Base-by-base conservation (phyloP, 2,113 vertebrate species). In the Colossoma macropomum region DNA sequence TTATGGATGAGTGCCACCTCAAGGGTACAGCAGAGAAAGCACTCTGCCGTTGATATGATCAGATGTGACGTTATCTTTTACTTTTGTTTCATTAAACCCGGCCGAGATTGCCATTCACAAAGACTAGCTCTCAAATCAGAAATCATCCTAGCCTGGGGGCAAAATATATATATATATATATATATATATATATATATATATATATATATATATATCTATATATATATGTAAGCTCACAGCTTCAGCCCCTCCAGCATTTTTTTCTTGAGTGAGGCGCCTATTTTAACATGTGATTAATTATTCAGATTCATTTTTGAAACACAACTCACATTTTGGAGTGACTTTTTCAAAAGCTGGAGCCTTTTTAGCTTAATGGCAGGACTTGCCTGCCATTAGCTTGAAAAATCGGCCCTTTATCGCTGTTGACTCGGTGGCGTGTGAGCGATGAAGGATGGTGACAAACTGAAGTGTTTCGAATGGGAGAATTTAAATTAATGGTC, bases 401-500 rank as follows among this genome's bases (percentile, higher is more conserved):
- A 94, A 93, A 94, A 94, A 94, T 94, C 90, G 90, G 90, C 83
- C 92, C 89, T 91, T 93, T 94, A 93, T 93, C 90, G 84, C 88
- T 90, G 91, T 92, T 94, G 94, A 94, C 93, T 94, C 89, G 90
- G 91, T 91, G 89, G 93, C 85, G 82, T 84, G 90, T 86, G 90
- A 59, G 89, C 86, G 90, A 95, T 97, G 96, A 99, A 92, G 94
- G 96, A 98, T 97, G 94, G 93, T 95, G 94, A 94, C 95, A 96
- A 95, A 93, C 95, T 95, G 94, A 96, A 95, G 95, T 96, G 96
- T 97, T 98, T 97, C 97, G 92, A 97, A 96, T 94, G 94, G 62
- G 93, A 93, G 95, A 96, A 97, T 98, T 97, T 96, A 98, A 98
- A 98, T 97, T 95, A 98, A 97, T 98, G 96, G 96, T 95, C 95